These are phyloP conservation scores for Schizothorax lantsangensis DNA, from an alignment of 2,797 vertebrate species.

Conservation along the genomic window DNA sequence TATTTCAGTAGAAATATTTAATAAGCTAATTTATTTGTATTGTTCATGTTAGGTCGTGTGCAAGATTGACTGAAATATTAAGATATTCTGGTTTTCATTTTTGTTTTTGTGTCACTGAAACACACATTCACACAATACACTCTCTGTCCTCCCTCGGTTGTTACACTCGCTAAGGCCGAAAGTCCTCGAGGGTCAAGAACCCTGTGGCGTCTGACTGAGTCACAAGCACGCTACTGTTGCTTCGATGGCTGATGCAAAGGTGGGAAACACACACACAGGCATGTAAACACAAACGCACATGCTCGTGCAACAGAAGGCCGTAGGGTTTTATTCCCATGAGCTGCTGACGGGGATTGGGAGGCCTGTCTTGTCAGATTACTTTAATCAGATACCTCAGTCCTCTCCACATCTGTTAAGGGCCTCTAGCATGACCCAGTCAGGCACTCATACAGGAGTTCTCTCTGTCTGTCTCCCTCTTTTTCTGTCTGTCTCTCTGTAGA, in stretches of 20 bases:
- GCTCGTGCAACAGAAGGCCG: conserved; percentile 46
- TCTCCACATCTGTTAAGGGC: conserved; percentile 25
- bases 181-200: conserved; percentile 65
- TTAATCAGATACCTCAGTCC: conserved; percentile 71
- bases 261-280: conserved; percentile 40
- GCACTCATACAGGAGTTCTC: neutral
- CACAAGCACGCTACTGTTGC: conserved; percentile 33
- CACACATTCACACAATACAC: conserved; percentile 36
- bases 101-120: neutral
- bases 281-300: conserved; percentile 38
- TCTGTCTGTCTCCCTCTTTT: conserved; percentile 19
- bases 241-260: conserved; percentile 42
- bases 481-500: neutral
- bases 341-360: conserved; percentile 53
- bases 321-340: conserved; percentile 60
- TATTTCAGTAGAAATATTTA: neutral
- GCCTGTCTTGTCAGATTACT: conserved; percentile 73
- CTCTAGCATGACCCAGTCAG: conserved; percentile 34
- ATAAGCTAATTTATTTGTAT: neutral
- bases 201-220: conserved; percentile 30
- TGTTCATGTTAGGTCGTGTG: neutral
- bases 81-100: neutral
- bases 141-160: conserved; percentile 46
- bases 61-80: neutral
- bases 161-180: conserved; percentile 58